phyloP scores from a whole-genome alignment of 2,888 invertebrate species.

The Calameuta idolon region DNA sequence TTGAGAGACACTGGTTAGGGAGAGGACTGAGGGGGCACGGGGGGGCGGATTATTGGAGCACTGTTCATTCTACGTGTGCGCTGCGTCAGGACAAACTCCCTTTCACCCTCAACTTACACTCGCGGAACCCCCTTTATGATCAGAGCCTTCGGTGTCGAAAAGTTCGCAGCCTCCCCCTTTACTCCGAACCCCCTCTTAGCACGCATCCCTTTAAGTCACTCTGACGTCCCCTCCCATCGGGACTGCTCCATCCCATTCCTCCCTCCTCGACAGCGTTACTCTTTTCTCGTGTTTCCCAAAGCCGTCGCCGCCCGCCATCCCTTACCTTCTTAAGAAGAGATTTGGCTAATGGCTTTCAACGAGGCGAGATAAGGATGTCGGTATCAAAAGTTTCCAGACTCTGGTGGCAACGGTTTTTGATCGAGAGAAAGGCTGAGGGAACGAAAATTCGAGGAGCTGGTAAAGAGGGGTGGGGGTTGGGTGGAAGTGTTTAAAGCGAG shows the following conservation, averaged over 20 bases:
- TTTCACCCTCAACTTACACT: background rate
- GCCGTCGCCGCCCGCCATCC: background rate
- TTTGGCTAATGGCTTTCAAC: conserved; percentile 23
- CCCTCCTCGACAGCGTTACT: background rate
- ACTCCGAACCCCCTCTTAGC: background rate
- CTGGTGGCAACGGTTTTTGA: conserved; percentile 8
- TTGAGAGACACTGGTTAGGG: background rate
- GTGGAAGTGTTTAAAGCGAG: background rate
- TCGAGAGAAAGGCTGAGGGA: conserved; percentile 4
- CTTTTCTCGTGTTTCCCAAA: background rate
- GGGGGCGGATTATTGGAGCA: background rate
- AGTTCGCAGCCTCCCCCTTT: background rate
- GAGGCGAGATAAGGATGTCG: conserved; percentile 8
- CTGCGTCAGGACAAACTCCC: background rate
- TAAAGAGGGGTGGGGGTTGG: background rate
- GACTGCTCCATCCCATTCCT: background rate
- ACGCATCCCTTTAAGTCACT: background rate
- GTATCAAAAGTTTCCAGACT: conserved; percentile 11
- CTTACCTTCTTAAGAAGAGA: conserved; percentile 7
- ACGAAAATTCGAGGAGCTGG: background rate
- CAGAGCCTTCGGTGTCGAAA: background rate
- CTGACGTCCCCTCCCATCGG: background rate
- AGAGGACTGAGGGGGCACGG: background rate
- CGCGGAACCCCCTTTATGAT: background rate
- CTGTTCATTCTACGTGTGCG: background rate